Evolutionary conservation across 2,888 invertebrate genomes (phyloP), one percentile per base, ranked within the genome.

Genomic region (Chesias legatella): DNA sequence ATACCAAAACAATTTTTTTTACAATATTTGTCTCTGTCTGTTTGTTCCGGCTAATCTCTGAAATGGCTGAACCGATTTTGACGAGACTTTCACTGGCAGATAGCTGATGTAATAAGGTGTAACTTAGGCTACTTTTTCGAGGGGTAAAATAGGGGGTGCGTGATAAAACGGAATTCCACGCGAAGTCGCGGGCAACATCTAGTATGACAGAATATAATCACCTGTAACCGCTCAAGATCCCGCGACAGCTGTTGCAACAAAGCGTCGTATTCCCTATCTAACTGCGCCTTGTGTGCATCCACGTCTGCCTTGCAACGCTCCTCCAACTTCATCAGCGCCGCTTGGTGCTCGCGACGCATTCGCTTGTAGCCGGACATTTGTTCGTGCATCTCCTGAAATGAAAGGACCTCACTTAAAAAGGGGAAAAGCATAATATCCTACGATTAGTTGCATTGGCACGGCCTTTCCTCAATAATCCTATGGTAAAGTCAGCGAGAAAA

Each of bases 351-450:
- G 53, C 98, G 92, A 50, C 99, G 91, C 95, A 99, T 97, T 53
- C 99, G 92, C 85, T 99, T 99, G 88, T 98, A 98, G 10, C 98
- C 98, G 36, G 97, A 95, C 97, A 98, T 98, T 89, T 99, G 99
- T 81, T 99, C 99, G 85, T 98, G 96, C 95, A 98, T 97, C 85
- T 98, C 98, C 90, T 98, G 96, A 10, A 58, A 52, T 27, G 26
- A 53, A 53, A 33, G 17, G 22, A 39, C n/a, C 6, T 32, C 44
- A 54, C 40, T 43, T 17, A 17, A 7, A 30, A 33, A 21, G 25
- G 25, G 2, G 10, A 6, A 7, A 23, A 23, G 3, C 23, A 6
- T 25, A 41, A 20, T n/a, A 22, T 22, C n/a, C 6, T 22, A 7
- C 1, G 22, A 1, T 6, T 3, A 22, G 7, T 22, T 7, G 22